Evolutionary conservation across 2,888 invertebrate genomes (phyloP).

Genomic region (Drosophila kambysellisi): DNA sequence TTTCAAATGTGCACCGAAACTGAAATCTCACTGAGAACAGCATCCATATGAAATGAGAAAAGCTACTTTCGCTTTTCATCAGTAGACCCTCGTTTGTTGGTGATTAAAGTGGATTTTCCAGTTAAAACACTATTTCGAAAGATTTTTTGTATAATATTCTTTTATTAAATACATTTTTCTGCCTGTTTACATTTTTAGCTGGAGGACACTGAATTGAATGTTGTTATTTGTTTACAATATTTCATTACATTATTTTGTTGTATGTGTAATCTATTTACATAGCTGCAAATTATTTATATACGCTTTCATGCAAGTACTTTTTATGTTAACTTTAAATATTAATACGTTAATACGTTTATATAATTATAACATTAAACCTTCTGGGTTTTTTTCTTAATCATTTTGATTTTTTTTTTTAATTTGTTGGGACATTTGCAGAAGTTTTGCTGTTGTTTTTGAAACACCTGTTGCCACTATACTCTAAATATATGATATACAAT

Average conservation of each 20-base stretch:
- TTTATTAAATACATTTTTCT: slow-evolving; percentile 71
- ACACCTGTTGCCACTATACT: slow-evolving; percentile 71
- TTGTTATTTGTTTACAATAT: slow-evolving; percentile 63
- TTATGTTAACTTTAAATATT: slow-evolving; percentile 36
- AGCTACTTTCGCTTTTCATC: slow-evolving; percentile 20
- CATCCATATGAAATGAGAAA: slow-evolving; percentile 1
- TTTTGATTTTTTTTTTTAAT: slow-evolving; percentile 15
- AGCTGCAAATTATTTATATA: slow-evolving; percentile 58
- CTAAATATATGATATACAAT: slow-evolving; percentile 60
- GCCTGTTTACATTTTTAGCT: slow-evolving; percentile 72
- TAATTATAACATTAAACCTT: slow-evolving; percentile 42
- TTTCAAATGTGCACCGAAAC: slow-evolving; percentile 61
- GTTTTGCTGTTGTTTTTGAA: slow-evolving; percentile 67
- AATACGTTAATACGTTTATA: slow-evolving; percentile 35
- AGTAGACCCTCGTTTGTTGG: background rate
- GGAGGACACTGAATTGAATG: slow-evolving; percentile 79
- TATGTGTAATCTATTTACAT: slow-evolving; percentile 68
- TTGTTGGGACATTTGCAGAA: slow-evolving; percentile 15
- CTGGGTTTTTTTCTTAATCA: background rate
- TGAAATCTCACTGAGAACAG: slow-evolving; percentile 16
- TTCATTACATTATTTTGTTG: slow-evolving; percentile 24
- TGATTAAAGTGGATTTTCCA: background rate
- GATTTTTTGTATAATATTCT: slow-evolving; percentile 46
- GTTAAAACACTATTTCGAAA: background rate
- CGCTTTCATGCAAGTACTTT: slow-evolving; percentile 23